Conservation (phyloP, 1,140 invertebrate genomes). For the Acromyrmex echinatior region DNA sequence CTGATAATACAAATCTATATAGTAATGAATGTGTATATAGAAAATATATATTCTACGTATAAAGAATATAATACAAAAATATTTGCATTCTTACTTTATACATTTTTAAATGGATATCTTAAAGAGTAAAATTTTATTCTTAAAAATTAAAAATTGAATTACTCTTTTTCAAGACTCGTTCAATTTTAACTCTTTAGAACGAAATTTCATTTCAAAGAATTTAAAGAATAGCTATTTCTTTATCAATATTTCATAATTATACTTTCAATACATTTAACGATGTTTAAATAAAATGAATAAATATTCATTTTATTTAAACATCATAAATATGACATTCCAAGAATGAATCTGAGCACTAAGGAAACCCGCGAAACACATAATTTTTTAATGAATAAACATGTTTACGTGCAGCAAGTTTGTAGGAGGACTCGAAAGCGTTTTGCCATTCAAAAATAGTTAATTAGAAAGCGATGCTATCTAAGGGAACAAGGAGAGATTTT, state of each 20-base stretch:
- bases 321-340: too few species aligned
- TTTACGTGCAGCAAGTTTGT: neutral
- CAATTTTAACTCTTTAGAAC: too few species aligned
- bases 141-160: too few species aligned
- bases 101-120: too few species aligned
- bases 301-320: too few species aligned
- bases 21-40: neutral
- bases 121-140: too few species aligned
- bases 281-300: neutral
- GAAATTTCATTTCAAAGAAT: too few species aligned
- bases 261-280: neutral
- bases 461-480: neutral
- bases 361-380: too few species aligned
- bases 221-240: neutral
- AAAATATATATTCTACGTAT: neutral
- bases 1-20: too few species aligned
- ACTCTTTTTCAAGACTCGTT: too few species aligned
- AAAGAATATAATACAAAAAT: neutral
- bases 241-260: neutral
- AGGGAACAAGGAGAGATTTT: slow-evolving; percentile 41
- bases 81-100: neutral
- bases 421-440: neutral
- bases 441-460: neutral
- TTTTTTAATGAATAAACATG: neutral
- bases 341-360: too few species aligned